Base-by-base conservation (phyloP, 2,113 vertebrate genomes). In the Amazona guildingii region DNA sequence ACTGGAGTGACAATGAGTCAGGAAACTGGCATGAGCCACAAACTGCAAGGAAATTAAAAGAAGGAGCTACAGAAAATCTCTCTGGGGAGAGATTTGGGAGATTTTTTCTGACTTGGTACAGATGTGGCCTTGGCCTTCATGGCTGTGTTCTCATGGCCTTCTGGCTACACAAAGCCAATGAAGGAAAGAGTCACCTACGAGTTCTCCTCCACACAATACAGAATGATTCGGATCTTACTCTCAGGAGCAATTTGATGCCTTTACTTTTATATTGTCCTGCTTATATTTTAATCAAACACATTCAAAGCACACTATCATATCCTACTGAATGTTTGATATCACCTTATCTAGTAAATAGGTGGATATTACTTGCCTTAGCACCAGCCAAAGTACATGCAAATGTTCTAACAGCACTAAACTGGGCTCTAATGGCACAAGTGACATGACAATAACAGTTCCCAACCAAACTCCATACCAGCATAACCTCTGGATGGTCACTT, bases 1-100 rank as follows among this genome's bases (percentile, higher is more conserved):
- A 13, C 57, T 0, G 0, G 92, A 79, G 92, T 86, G 92, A 97
- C 9, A 54, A 16, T 96, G 96, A 96, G 91, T 96, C 96, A 96
- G 83, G 94, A 62, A 90, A 81, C 66, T 76, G 92, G 88, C 83
- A 91, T 76, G 33, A 96, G 64, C 92, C 95, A 66, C 92, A 84
- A 46, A 68, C 2, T 72, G 87, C 80, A 79, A 93, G 90, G 68
- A 93, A 93, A 95, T 91, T 33, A 82, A 94, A 88, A 44, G 17
- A 37, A 90, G 35, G 18, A 75, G 67, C 80, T 92, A 64, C 55
- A 66, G 37, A 37, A 54, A 75, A 79, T 52, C 48, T 88, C 70
- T 78, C 62, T 83, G 29, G 37, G 20, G 66, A 77, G 33, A 69
- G 14, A 69, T 77, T 66, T 27, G 46, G 39, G 85, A 87, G 77